Evolutionary conservation across 2,888 invertebrate species (phyloP), one percentile per base, ranked within the genome.

Genomic region (Escarpia spicata): DNA sequence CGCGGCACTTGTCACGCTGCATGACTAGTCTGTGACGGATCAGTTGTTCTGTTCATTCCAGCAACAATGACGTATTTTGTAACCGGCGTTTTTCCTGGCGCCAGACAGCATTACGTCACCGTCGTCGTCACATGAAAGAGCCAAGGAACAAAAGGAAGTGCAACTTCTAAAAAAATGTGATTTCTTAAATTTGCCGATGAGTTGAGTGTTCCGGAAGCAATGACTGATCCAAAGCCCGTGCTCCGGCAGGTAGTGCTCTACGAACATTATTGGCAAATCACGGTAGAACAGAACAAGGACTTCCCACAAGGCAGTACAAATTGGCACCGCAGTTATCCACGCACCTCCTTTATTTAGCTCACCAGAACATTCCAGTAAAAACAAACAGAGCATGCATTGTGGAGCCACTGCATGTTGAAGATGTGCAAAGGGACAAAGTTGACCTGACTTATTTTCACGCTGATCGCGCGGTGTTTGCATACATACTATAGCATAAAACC

Each of bases 41-140:
- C 19, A 2, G 75, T 26, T 26, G 97, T 75, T 75, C 75, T 75
- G 26, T 19, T 75, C 19, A 26, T 75, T 75, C 15, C 75, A 37
- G 37, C 1, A 37, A 37, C 37, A 37, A 37, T 37, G 37, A 37
- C 37, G 37, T 37, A 37, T 37, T 37, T 37, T 37, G 26, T 26
- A n/a, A 75, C 26, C 19, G 75, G 75, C 26, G 75, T 75, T 15
- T 75, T 75, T 75, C 75, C 75, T 75, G 75, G 15, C 26, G n/a
- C 75, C 26, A 75, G 75, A 75, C 75, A 26, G 3, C 75, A 26
- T 60, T 75, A n/a, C n/a, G 75, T 26, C 19, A 75, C 19, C 19
- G 75, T n/a, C 75, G 26, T 26, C 75, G 19, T 75, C 26, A 52
- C 52, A 52, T 52, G 12, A 52, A 3, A 52, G 75, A n/a, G 2